Conservation (phyloP, 2,113 vertebrate species). For the Zapus hudsonius region DNA sequence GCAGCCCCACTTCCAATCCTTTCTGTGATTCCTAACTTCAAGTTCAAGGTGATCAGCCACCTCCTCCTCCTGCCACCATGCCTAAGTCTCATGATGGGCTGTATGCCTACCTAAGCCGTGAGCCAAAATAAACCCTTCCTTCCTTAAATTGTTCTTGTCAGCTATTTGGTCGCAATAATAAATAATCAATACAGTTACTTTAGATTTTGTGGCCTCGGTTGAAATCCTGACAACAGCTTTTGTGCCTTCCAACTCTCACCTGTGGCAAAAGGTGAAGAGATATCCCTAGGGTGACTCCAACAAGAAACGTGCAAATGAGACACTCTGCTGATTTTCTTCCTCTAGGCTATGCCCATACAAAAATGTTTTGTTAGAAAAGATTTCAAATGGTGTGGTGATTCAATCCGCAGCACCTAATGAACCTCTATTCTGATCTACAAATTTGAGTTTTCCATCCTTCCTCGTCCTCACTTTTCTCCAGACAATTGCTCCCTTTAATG, state of each 20-base stretch:
- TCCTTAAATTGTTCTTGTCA: neutral
- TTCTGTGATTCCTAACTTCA: neutral
- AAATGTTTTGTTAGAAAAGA: neutral
- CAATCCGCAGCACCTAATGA: neutral
- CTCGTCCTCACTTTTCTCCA: neutral
- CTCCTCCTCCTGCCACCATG: neutral
- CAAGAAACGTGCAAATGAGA: neutral
- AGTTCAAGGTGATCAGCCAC: neutral
- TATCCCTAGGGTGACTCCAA: neutral
- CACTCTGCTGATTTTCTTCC: neutral
- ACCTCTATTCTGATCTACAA: neutral
- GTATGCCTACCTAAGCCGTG: neutral
- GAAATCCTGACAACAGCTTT: neutral
- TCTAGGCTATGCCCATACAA: neutral
- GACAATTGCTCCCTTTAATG: neutral
- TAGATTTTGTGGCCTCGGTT: neutral
- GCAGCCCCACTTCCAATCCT: neutral
- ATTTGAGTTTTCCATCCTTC: neutral
- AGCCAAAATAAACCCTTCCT: neutral
- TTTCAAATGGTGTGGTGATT: neutral
- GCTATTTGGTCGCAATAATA: neutral
- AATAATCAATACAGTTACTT: neutral
- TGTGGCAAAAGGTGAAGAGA: neutral
- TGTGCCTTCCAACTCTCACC: neutral
- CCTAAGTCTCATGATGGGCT: neutral